These are phyloP conservation scores for Diphyllodes magnificus DNA, from an alignment of 2,113 vertebrate species.

Conservation along the genomic window DNA sequence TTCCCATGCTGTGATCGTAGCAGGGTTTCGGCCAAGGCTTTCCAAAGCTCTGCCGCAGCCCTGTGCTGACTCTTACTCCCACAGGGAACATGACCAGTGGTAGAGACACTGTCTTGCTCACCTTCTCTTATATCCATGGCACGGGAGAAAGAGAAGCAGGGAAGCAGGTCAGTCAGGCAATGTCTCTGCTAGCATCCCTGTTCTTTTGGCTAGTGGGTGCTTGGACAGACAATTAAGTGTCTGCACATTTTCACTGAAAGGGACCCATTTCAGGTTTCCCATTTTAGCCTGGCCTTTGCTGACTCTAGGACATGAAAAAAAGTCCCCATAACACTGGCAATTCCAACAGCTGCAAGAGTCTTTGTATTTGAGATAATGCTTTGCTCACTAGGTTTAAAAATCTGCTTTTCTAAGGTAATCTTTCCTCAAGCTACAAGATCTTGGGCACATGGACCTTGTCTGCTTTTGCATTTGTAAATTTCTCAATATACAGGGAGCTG, in stretches of 20 bases:
- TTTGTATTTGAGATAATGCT: background rate
- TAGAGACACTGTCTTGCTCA: background rate
- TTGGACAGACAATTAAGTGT: background rate
- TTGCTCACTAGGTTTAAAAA: background rate
- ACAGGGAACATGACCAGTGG: accelerated
- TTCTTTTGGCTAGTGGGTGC: background rate
- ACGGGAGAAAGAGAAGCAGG: background rate
- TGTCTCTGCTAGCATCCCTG: background rate
- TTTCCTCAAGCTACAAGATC: background rate
- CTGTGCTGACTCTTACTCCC: background rate
- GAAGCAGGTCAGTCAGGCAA: background rate
- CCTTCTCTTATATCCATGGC: accelerated
- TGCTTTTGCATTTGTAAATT: background rate
- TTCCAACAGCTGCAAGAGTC: background rate
- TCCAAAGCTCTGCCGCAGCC: background rate
- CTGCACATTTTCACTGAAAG: background rate
- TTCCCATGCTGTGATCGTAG: accelerated
- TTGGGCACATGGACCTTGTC: background rate
- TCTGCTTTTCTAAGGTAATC: background rate
- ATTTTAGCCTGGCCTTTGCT: background rate
- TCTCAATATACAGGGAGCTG: background rate
- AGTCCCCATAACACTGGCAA: background rate
- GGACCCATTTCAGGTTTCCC: background rate
- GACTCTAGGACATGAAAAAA: background rate
- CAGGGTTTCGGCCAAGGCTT: accelerated